Percentiles rank a stretch among this genome's conserved stretches.
phyloP scores from a whole-genome alignment of 2,797 vertebrate genomes.

The Rhodeus uyekii region DNA sequence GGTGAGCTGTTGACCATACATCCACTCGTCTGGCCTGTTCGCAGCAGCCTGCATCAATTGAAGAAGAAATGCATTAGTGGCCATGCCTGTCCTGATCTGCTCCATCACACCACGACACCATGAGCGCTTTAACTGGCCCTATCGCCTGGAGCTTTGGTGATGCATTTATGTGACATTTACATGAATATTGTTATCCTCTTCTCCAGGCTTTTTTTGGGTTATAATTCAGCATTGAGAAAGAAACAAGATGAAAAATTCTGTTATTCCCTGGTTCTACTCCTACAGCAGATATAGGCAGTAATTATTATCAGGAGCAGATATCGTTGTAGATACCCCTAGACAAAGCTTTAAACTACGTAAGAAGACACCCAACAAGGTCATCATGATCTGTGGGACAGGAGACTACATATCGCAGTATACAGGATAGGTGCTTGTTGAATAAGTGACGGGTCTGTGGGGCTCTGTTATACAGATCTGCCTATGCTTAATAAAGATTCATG shows the following conservation, averaged over 20 bases:
- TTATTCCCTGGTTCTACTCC: conserved; percentile 30
- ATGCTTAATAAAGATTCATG: conserved; percentile 79
- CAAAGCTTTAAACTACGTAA: conserved; percentile 4
- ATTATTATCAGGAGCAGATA: conserved; percentile 52
- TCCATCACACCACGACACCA: conserved; percentile 13
- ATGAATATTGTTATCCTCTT: conserved; percentile 17
- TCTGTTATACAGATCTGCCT: conserved; percentile 59
- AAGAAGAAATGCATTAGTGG: conserved; percentile 37
- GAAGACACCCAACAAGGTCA: conserved; percentile 46
- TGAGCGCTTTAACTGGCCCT: background rate
- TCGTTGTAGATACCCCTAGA: conserved; percentile 40
- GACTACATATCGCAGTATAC: background rate
- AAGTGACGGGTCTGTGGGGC: conserved; percentile 63
- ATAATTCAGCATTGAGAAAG: conserved; percentile 5
- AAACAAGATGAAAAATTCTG: background rate
- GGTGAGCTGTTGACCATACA: conserved; percentile 52
- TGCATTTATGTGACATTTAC: conserved; percentile 29
- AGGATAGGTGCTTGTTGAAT: conserved; percentile 68
- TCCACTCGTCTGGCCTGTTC: conserved; percentile 46
- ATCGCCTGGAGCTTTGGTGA: conserved; percentile 26
- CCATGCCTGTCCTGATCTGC: conserved; percentile 21
- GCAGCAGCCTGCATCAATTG: conserved; percentile 39
- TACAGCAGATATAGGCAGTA: conserved; percentile 36
- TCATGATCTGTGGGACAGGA: conserved; percentile 42
- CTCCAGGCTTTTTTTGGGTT: background rate